Evolutionary conservation across 92 coral and sea anemone species (phyloP).

Genomic region (Parazoanthus swiftii): DNA sequence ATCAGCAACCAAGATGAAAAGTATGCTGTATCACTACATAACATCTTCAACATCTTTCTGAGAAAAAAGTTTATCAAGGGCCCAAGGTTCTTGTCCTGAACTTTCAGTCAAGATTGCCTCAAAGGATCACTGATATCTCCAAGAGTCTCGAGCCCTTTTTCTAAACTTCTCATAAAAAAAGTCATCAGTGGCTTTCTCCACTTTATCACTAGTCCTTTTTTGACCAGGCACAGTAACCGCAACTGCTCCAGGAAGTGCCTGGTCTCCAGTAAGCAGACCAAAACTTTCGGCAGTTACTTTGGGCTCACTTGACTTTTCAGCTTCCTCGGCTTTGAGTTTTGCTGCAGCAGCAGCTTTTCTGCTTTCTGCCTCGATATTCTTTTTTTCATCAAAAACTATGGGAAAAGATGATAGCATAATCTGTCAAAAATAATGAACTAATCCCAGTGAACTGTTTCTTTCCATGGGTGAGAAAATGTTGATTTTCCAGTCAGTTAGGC

Average conservation of each 20-base stretch:
- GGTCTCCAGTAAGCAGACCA: slow-evolving; percentile 47
- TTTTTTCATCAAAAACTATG: slow-evolving; percentile 87
- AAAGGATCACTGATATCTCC: slow-evolving; percentile 88
- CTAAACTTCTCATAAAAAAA: slow-evolving; percentile 93
- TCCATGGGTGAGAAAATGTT: too few species aligned
- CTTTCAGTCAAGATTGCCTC: too few species aligned
- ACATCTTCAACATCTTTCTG: too few species aligned
- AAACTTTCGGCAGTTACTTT: slow-evolving; percentile 73
- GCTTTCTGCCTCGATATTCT: slow-evolving; percentile 80
- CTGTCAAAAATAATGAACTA: background rate
- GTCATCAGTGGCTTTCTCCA: slow-evolving; percentile 96
- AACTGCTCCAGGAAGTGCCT: slow-evolving; percentile 48
- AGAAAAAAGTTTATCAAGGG: too few species aligned
- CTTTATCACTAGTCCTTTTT: slow-evolving; percentile 65
- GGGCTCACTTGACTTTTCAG: slow-evolving; percentile 68
- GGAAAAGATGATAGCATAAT: background rate
- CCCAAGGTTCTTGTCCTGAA: too few species aligned
- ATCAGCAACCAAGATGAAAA: too few species aligned
- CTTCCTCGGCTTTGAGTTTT: slow-evolving; percentile 73
- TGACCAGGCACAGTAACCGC: slow-evolving; percentile 54
- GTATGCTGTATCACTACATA: too few species aligned
- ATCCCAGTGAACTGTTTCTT: too few species aligned
- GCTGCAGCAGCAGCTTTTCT: slow-evolving; percentile 76
- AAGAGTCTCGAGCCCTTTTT: slow-evolving; percentile 90
- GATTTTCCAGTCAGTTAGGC: too few species aligned